Percentiles rank a stretch among this genome's conserved stretches.
phyloP scores from a whole-genome alignment of 2,797 vertebrate genomes.

The Bradypodion pumilum region DNA sequence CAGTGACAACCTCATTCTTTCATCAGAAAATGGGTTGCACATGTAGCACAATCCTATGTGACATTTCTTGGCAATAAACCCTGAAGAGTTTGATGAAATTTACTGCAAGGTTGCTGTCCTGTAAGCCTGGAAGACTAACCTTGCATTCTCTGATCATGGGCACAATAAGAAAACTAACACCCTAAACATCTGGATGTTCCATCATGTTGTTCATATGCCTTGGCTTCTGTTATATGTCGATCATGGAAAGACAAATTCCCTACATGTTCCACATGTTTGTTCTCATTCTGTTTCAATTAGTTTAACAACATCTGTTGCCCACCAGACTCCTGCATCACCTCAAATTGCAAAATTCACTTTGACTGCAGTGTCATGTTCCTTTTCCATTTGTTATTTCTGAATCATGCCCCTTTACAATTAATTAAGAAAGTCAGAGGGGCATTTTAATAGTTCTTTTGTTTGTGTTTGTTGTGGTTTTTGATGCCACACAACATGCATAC shows the following conservation, averaged over 20 bases:
- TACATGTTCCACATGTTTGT: neutral
- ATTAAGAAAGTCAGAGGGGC: neutral
- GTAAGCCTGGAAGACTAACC: no score
- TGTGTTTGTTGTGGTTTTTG: neutral
- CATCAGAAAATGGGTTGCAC: no score
- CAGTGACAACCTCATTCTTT: no score
- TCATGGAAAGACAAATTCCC: neutral
- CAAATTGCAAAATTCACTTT: neutral
- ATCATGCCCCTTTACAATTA: neutral
- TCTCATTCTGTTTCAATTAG: neutral
- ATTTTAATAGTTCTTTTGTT: neutral
- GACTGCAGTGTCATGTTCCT: neutral
- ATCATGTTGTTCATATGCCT: neutral
- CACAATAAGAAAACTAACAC: no score
- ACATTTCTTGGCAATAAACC: no score
- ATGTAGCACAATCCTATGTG: no score
- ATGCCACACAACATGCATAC: conserved; percentile 3
- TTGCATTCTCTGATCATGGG: no score
- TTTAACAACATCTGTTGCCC: neutral
- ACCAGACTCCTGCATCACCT: neutral
- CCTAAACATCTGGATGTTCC: neutral
- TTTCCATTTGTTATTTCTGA: neutral
- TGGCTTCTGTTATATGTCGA: neutral
- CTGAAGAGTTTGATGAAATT: no score
- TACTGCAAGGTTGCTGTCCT: no score